These are phyloP conservation scores for Spermophilus dauricus DNA, from an alignment of 2,113 vertebrate genomes.

Conservation along the genomic window DNA sequence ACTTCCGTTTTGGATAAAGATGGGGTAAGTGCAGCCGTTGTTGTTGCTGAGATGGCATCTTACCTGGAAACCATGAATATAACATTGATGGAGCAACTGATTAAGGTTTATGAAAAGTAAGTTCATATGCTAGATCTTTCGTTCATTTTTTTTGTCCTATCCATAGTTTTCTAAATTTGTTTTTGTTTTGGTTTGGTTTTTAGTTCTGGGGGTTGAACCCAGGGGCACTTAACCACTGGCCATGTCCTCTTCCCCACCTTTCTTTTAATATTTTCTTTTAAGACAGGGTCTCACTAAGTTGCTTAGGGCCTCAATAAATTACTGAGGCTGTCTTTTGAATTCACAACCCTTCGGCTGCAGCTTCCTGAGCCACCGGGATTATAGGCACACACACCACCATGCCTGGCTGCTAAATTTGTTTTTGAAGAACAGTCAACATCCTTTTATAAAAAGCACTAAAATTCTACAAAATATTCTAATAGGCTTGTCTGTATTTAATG, in stretches of 20 bases:
- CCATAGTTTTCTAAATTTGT: slow-evolving; percentile 40
- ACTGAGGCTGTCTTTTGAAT: too few species aligned
- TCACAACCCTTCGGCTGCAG: too few species aligned
- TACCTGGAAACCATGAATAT: slow-evolving; percentile 90
- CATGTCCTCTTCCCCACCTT: too few species aligned
- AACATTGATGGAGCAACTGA: slow-evolving; percentile 92
- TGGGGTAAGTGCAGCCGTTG: slow-evolving; percentile 95
- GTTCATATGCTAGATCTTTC: neutral
- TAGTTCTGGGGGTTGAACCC: too few species aligned
- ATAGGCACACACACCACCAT: too few species aligned
- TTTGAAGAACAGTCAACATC: neutral
- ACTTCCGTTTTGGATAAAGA: slow-evolving; percentile 95
- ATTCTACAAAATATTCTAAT: slow-evolving; percentile 43
- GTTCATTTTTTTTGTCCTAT: neutral
- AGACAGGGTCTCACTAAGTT: too few species aligned
- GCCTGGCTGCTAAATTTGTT: neutral
- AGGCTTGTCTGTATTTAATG: slow-evolving; percentile 28
- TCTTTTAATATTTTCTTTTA: too few species aligned
- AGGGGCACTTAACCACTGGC: too few species aligned
- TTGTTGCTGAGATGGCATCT: slow-evolving; percentile 95
- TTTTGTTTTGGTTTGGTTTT: neutral
- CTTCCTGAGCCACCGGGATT: too few species aligned
- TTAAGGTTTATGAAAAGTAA: slow-evolving; percentile 93
- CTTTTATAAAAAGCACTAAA: slow-evolving; percentile 39
- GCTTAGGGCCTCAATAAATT: too few species aligned